These are phyloP conservation scores for Aldrovandia affinis DNA, from an alignment of 2,797 vertebrate species.

Conservation along the genomic window DNA sequence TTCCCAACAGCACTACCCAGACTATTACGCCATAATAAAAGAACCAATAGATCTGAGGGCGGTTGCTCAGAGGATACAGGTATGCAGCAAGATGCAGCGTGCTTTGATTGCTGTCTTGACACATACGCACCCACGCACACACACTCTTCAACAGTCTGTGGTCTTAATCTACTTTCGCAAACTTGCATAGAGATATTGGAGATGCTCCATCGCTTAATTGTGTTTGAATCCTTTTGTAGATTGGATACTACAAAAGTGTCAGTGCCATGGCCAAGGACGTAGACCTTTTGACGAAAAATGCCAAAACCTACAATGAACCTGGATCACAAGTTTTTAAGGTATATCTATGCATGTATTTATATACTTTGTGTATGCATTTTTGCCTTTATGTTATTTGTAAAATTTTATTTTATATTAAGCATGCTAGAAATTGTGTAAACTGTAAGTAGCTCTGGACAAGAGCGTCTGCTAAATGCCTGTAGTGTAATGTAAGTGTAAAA, in stretches of 20 bases:
- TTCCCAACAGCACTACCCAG: conserved; percentile 92
- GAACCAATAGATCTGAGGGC: conserved; percentile 96
- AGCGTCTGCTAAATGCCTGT: too few species aligned
- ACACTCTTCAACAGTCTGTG: not conserved
- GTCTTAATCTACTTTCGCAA: not conserved
- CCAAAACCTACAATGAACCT: conserved; percentile 98
- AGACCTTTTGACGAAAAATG: conserved; percentile 96
- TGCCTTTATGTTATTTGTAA: not conserved
- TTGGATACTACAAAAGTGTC: conserved; percentile 91
- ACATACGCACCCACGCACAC: not conserved
- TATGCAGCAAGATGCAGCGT: conserved; percentile 54
- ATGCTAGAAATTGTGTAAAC: not conserved
- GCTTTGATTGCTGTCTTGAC: not conserved
- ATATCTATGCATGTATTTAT: conserved; percentile 29
- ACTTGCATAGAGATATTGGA: not conserved
- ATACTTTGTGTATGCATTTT: not conserved
- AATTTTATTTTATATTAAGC: not conserved
- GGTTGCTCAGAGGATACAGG: conserved; percentile 97
- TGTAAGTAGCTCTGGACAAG: too few species aligned
- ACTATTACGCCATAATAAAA: conserved; percentile 99
- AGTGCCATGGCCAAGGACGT: conserved; percentile 95
- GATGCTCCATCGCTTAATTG: not conserved
- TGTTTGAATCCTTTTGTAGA: conserved; percentile 66
- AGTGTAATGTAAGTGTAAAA: too few species aligned
- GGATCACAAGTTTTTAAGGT: conserved; percentile 99